Percentiles rank a stretch among this genome's conserved stretches.
Evolutionary conservation across 2,797 vertebrate genomes (phyloP).

Genomic region (Halcyon leucocephala): DNA sequence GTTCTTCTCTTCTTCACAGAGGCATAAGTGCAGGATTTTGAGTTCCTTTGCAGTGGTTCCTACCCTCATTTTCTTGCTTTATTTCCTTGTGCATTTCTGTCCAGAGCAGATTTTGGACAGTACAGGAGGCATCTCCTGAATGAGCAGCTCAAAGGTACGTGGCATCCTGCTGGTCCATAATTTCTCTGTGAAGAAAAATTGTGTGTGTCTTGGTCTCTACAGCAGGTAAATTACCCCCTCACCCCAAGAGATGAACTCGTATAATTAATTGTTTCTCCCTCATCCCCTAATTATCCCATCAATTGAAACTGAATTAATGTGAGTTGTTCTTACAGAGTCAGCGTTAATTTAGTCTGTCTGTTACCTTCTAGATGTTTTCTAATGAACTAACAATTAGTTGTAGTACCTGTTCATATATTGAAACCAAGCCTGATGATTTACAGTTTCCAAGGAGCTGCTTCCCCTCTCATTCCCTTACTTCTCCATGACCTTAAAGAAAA

Average conservation of each 20-base stretch:
- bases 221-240: background rate
- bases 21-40: background rate
- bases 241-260: background rate
- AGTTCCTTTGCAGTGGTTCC: background rate
- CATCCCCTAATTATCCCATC: background rate
- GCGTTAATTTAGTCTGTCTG: background rate
- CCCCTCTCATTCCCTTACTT: background rate
- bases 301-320: background rate
- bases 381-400: background rate
- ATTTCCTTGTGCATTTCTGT: background rate
- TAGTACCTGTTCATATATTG: rapidly evolving
- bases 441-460: background rate
- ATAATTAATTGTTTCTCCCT: background rate
- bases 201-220: background rate
- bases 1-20: background rate
- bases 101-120: background rate
- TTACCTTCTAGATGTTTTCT: background rate
- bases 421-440: background rate
- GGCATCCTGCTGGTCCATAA: background rate
- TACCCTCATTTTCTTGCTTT: background rate
- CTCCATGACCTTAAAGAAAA: background rate
- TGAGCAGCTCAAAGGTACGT: background rate
- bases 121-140: background rate
- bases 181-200: background rate
- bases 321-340: background rate